Percentiles rank a stretch among this genome's conserved stretches.
phyloP scores from a whole-genome alignment of 1,140 invertebrate species.

The Drosophila murphyi region DNA sequence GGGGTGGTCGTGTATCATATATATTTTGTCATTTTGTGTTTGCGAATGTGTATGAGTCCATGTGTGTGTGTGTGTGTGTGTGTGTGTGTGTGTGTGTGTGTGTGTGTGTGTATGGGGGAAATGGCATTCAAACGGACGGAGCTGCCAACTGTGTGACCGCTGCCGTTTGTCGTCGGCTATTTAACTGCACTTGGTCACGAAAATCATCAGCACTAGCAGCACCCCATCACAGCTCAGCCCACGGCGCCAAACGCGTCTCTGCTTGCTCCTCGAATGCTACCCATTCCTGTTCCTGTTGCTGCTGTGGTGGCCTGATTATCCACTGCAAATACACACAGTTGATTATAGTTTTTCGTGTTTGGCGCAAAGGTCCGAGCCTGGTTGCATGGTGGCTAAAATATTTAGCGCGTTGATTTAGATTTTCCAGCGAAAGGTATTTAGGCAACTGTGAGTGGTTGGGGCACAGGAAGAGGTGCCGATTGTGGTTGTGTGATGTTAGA shows the following conservation, averaged over 20 bases:
- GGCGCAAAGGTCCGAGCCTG: constrained; percentile 44
- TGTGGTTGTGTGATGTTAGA: not conserved
- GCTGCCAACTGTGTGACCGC: constrained; percentile 55
- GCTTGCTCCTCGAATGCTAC: constrained; percentile 6
- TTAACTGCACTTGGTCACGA: constrained; percentile 83
- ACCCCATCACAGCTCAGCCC: not conserved
- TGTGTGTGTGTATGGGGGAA: constrained; percentile 23
- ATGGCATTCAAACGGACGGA: constrained; percentile 48
- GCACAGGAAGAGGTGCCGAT: not conserved
- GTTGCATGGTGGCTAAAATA: constrained; percentile 74
- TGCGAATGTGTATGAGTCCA: constrained; percentile 4
- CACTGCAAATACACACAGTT: constrained; percentile 80
- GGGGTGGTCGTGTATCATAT: constrained; percentile 9
- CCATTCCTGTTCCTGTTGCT: constrained; percentile 58
- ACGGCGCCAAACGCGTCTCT: not conserved
- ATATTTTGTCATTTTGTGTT: constrained; percentile 44
- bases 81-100: constrained; percentile 15
- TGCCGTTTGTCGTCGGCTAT: constrained; percentile 70
- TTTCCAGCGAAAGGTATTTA: constrained; percentile 78
- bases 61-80: not conserved
- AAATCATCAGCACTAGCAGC: constrained; percentile 64
- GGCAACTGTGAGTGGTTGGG: constrained; percentile 40
- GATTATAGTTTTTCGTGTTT: constrained; percentile 82
- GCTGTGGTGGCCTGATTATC: constrained; percentile 69
- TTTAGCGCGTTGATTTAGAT: constrained; percentile 82